These are phyloP conservation scores for Acrobasis repandana DNA, from an alignment of 2,888 invertebrate species.

Conservation along the genomic window DNA sequence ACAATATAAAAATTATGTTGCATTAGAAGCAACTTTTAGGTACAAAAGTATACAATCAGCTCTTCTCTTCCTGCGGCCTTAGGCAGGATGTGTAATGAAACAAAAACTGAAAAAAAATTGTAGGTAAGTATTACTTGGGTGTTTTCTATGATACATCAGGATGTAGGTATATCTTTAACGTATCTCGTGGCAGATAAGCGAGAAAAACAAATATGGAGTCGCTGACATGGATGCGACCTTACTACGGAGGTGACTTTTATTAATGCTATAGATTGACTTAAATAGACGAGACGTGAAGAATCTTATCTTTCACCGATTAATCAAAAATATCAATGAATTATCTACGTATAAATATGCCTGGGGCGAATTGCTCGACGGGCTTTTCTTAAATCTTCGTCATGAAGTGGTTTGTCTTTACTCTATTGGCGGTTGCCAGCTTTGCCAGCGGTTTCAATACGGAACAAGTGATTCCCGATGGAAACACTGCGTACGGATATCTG, in stretches of 20 bases:
- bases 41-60: no score
- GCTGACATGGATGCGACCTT: background rate
- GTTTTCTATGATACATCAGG: no score
- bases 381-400: constrained; percentile 20
- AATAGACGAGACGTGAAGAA: background rate
- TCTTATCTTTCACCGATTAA: constrained; percentile 8
- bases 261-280: background rate
- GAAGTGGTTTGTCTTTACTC: constrained; percentile 36
- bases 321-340: constrained; percentile 6
- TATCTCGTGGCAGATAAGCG: no score
- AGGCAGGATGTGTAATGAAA: no score
- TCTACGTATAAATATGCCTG: constrained; percentile 2
- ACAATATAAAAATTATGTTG: no score
- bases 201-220: background rate
- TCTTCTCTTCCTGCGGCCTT: no score
- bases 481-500: constrained; percentile 49
- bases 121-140: no score
- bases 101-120: no score
- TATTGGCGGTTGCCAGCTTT: constrained; percentile 35
- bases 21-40: no score
- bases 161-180: no score
- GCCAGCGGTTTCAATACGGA: constrained; percentile 30
- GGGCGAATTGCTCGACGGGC: background rate
- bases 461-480: constrained; percentile 24
- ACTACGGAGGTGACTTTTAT: background rate